phyloP scores from a whole-genome alignment of 2,888 invertebrate species.

The Lasioglossum malachurum region DNA sequence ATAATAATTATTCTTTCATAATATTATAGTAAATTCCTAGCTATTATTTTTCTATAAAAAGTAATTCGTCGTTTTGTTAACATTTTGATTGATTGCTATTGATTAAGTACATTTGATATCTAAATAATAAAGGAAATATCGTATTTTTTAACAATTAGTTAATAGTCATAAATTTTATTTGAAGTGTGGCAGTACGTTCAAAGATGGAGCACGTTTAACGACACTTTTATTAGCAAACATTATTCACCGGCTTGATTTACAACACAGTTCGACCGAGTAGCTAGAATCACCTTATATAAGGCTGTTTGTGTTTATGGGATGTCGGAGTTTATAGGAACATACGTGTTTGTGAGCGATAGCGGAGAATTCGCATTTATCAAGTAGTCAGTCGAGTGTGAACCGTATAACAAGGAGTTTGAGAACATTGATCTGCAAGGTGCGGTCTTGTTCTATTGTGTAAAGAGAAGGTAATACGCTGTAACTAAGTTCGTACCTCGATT shows the following conservation, averaged over 20 bases:
- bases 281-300: slow-evolving; percentile 8
- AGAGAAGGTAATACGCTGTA: slow-evolving; percentile 19
- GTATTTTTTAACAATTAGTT: background rate
- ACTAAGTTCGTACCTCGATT: background rate
- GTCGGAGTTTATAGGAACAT: slow-evolving; percentile 22
- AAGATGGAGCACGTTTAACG: background rate
- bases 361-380: slow-evolving; percentile 28
- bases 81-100: too few relatives aligned
- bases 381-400: slow-evolving; percentile 26
- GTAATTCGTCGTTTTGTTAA: too few relatives aligned
- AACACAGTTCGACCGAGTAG: background rate
- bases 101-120: too few relatives aligned
- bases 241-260: background rate
- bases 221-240: background rate
- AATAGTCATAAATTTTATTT: background rate
- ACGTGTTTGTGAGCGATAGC: slow-evolving; percentile 11
- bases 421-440: slow-evolving; percentile 20
- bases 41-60: too few relatives aligned
- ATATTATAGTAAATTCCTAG: too few relatives aligned
- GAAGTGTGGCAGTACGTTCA: background rate
- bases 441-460: slow-evolving; percentile 7
- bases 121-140: background rate
- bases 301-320: slow-evolving; percentile 31
- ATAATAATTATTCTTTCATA: background rate
- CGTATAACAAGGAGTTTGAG: slow-evolving; percentile 8